phyloP scores from a whole-genome alignment of 2,888 invertebrate genomes.

The Thecophora atra region DNA sequence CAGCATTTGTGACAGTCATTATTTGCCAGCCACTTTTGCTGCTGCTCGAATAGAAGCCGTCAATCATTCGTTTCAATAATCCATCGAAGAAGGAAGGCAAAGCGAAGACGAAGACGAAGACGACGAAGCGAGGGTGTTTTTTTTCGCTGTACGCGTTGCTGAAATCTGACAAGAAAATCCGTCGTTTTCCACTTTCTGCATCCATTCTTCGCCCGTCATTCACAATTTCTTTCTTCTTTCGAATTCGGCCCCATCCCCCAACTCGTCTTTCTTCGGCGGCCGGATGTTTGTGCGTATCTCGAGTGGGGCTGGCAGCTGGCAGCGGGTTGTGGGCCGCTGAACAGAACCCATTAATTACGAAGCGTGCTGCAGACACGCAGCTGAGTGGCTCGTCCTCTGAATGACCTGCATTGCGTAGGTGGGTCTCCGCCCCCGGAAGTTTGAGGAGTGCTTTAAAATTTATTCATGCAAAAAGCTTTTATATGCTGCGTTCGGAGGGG shows the following conservation, averaged over 20 bases:
- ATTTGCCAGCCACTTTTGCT: neutral
- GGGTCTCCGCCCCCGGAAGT: neutral
- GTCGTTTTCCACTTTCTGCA: slow-evolving; percentile 32
- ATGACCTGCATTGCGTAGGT: slow-evolving; percentile 27
- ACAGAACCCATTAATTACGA: slow-evolving; percentile 22
- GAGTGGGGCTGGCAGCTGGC: neutral
- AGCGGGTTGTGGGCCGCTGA: neutral
- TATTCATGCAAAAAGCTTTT: slow-evolving; percentile 46
- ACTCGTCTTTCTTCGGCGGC: slow-evolving; percentile 33
- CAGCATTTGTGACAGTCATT: neutral
- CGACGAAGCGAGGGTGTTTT: neutral
- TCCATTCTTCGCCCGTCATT: slow-evolving; percentile 16
- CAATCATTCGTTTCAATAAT: slow-evolving; percentile 26
- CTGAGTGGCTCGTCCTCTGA: slow-evolving; percentile 7
- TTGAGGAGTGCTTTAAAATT: slow-evolving; percentile 43
- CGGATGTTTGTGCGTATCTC: slow-evolving; percentile 33
- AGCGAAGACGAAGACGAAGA: neutral
- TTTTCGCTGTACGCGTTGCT: neutral
- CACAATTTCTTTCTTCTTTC: slow-evolving; percentile 6
- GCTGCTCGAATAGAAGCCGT: neutral
- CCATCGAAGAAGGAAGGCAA: neutral
- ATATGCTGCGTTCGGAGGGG: slow-evolving; percentile 23
- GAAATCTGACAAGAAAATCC: slow-evolving; percentile 35
- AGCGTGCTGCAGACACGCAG: neutral
- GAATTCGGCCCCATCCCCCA: neutral